These are phyloP conservation scores for Metacarcinus magister DNA, from an alignment of 2,888 invertebrate species.

Conservation along the genomic window DNA sequence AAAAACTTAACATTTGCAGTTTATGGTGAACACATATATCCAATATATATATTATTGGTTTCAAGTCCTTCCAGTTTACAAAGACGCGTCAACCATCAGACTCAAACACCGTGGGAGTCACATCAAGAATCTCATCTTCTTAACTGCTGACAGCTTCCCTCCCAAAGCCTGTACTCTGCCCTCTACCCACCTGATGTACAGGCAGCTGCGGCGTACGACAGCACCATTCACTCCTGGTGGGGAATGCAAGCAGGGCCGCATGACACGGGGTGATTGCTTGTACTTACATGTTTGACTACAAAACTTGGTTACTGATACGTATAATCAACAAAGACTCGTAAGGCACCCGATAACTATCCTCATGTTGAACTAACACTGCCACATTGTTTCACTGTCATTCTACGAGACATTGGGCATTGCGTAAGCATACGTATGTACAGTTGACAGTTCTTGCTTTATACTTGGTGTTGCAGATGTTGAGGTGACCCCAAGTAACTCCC, in stretches of 20 bases:
- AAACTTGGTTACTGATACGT: background rate
- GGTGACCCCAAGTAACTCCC: background rate
- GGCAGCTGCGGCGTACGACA: background rate
- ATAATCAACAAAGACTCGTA: background rate
- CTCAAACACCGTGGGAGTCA: background rate
- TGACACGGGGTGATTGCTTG: background rate
- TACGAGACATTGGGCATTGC: background rate
- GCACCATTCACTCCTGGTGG: background rate
- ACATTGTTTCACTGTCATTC: background rate
- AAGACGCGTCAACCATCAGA: background rate
- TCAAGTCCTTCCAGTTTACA: background rate
- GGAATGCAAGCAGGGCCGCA: constrained; percentile 26
- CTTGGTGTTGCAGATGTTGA: background rate
- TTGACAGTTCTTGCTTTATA: background rate
- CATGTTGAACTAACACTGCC: background rate
- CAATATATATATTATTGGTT: background rate
- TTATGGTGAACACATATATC: background rate
- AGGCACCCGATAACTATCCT: background rate
- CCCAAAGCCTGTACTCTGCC: background rate
- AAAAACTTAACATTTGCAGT: background rate
- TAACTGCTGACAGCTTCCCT: background rate
- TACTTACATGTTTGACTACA: background rate
- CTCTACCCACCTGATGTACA: constrained; percentile 11
- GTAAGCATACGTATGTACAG: background rate
- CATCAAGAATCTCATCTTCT: background rate